Evolutionary conservation across 2,113 vertebrate genomes (phyloP).

Genomic region (Hoplias malabaricus): DNA sequence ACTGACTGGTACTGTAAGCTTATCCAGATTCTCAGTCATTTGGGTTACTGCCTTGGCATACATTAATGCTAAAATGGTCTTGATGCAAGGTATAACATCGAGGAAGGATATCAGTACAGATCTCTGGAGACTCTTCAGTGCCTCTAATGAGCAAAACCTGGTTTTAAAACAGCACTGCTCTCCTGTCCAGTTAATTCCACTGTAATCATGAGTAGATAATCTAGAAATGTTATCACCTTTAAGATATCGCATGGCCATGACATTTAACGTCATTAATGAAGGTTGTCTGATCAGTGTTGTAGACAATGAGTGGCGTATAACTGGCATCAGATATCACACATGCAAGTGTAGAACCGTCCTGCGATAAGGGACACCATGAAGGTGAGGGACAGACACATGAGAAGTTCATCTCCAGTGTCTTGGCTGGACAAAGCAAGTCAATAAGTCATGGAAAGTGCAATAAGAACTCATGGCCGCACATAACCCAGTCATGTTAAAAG

Average conservation of each 20-base stretch:
- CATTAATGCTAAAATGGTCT: not conserved
- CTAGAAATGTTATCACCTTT: conserved; percentile 18
- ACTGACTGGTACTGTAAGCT: not conserved
- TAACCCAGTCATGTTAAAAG: not conserved
- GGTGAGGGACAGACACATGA: conserved; percentile 24
- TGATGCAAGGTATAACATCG: not conserved
- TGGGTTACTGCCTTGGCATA: not conserved
- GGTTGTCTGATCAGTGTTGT: not conserved
- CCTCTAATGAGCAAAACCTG: not conserved
- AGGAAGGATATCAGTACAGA: not conserved
- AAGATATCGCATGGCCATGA: conserved; percentile 7
- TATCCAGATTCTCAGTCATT: not conserved
- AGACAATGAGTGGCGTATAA: conserved; percentile 32
- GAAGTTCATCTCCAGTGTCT: conserved; percentile 31
- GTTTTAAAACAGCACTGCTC: not conserved
- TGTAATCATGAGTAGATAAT: conserved; percentile 7
- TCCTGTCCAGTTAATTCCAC: not conserved
- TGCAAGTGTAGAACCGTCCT: conserved; percentile 4
- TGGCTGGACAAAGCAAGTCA: not conserved
- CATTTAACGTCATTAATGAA: conserved; percentile 9
- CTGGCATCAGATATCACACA: conserved; percentile 7
- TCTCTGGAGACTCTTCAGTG: not conserved
- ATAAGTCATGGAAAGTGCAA: not conserved
- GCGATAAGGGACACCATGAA: conserved; percentile 30
- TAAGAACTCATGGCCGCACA: not conserved